These are phyloP conservation scores for Bungarus multicinctus DNA, from an alignment of 2,113 vertebrate species.

Conservation along the genomic window DNA sequence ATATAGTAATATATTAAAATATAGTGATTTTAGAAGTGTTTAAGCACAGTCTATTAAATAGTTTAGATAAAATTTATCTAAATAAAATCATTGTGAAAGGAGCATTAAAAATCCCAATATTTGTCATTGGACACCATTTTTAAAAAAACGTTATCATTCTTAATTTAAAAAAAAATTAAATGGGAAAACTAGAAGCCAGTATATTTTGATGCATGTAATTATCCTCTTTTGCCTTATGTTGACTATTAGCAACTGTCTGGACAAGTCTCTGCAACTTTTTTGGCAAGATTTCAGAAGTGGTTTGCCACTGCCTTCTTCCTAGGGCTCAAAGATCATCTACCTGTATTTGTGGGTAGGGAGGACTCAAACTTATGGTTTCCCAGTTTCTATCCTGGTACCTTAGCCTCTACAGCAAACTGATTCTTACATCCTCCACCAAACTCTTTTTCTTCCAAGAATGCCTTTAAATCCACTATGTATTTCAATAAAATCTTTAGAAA, in stretches of 20 bases:
- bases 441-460: background rate
- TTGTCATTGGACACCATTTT: background rate
- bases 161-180: background rate
- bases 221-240: background rate
- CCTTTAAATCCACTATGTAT: background rate
- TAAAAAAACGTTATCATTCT: background rate
- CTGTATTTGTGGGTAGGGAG: background rate
- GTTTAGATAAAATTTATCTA: background rate
- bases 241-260: background rate
- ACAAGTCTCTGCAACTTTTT: background rate
- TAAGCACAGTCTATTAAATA: background rate
- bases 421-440: background rate
- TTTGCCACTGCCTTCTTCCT: background rate
- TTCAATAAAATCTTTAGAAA: background rate
- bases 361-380: background rate
- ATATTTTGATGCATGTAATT: background rate
- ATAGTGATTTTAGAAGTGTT: background rate
- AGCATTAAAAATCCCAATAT: background rate
- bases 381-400: background rate
- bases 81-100: background rate
- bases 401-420: background rate
- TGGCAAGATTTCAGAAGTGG: background rate
- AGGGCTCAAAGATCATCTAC: background rate
- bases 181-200: background rate
- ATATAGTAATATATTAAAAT: conserved; percentile 19